Percentiles rank a stretch among this genome's conserved stretches.
Evolutionary conservation across 2,888 invertebrate species (phyloP).

Genomic region (Tryphoninae sp.): DNA sequence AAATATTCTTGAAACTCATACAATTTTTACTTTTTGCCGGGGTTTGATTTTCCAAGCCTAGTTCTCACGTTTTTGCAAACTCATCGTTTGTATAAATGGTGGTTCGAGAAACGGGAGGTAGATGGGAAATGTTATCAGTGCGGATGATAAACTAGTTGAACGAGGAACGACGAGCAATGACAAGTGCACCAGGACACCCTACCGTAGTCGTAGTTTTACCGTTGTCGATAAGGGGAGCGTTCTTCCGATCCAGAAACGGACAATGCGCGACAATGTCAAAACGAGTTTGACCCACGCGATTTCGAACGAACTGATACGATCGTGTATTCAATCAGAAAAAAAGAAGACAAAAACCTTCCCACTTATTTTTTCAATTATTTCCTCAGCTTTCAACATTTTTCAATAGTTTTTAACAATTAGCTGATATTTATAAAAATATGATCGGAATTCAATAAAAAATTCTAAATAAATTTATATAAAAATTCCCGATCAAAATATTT

Average conservation of each 20-base stretch:
- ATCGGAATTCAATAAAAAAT: not conserved
- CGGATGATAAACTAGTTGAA: constrained; percentile 22
- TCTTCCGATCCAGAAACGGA: constrained; percentile 30
- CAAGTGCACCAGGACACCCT: constrained; percentile 31
- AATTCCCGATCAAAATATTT: not conserved
- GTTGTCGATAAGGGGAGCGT: constrained; percentile 67
- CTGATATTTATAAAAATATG: not conserved
- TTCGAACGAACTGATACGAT: constrained; percentile 17
- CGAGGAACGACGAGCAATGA: constrained; percentile 5
- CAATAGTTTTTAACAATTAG: not conserved
- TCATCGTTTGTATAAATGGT: not conserved
- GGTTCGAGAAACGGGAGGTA: not conserved
- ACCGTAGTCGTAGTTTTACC: constrained; percentile 60
- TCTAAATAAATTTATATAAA: not conserved
- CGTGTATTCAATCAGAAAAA: not conserved
- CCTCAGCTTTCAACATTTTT: not conserved
- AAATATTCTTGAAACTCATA: no score
- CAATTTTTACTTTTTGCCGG: not conserved
- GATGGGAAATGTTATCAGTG: constrained; percentile 36
- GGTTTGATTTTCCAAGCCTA: not conserved
- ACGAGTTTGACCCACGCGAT: constrained; percentile 42
- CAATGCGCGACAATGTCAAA: constrained; percentile 7
- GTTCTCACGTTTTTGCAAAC: not conserved
- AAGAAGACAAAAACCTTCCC: not conserved
- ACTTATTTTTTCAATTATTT: no score